These are phyloP conservation scores for Orthonychiurus folsomi DNA, from an alignment of 2,888 invertebrate genomes.

Conservation along the genomic window DNA sequence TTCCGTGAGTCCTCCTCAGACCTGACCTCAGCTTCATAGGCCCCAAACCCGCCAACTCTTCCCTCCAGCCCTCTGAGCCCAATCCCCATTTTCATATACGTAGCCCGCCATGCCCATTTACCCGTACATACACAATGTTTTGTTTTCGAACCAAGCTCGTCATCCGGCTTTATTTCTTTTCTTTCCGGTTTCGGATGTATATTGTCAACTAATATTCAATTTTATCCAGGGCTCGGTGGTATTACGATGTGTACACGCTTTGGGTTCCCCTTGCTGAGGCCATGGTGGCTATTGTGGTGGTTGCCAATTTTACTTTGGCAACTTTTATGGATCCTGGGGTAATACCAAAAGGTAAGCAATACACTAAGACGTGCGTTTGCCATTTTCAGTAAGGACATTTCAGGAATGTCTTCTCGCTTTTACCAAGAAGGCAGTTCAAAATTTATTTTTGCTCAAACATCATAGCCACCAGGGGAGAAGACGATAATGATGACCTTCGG, in stretches of 20 bases:
- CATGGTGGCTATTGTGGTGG: conserved; percentile 89
- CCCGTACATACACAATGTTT: too few relatives aligned
- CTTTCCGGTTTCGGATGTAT: too few relatives aligned
- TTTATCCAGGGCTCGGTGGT: conserved; percentile 72
- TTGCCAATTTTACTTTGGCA: conserved; percentile 96
- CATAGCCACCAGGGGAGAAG: conserved; percentile 96
- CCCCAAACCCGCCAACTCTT: too few relatives aligned
- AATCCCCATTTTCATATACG: too few relatives aligned
- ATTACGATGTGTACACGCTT: conserved; percentile 63
- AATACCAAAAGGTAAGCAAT: conserved; percentile 79
- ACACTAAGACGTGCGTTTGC: conserved; percentile 4
- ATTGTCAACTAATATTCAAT: too few relatives aligned
- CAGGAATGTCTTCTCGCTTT: too few relatives aligned
- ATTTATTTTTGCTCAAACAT: conserved; percentile 7
- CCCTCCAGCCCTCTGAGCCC: too few relatives aligned
- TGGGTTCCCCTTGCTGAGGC: conserved; percentile 90
- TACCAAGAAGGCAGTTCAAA: background rate
- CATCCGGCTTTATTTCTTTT: too few relatives aligned
- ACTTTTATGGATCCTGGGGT: conserved; percentile 99
- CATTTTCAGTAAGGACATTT: background rate
- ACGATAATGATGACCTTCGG: conserved; percentile 91
- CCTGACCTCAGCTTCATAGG: background rate
- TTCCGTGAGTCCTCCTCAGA: conserved; percentile 69
- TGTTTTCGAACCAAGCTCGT: too few relatives aligned
- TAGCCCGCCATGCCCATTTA: too few relatives aligned